Evolutionary conservation across 2,113 vertebrate genomes (phyloP).

Genomic region (Podarcis muralis): DNA sequence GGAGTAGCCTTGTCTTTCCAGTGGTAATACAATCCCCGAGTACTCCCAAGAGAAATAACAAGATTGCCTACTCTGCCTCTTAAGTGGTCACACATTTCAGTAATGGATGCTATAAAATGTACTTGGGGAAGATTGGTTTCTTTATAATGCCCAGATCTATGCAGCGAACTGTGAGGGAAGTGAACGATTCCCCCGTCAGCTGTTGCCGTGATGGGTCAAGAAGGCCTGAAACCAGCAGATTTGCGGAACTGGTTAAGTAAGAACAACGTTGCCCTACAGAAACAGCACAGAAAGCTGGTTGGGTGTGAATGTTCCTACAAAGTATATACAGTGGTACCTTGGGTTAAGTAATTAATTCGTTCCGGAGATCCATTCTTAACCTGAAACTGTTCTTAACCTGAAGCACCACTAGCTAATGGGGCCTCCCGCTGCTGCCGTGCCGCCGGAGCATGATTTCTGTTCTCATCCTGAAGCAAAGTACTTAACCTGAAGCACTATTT

Average conservation of each 20-base stretch:
- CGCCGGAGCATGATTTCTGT: too few relatives aligned
- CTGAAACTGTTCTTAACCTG: too few relatives aligned
- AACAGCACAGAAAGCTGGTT: neutral
- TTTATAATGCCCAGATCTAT: neutral
- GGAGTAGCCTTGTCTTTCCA: neutral
- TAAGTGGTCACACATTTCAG: conserved; percentile 5
- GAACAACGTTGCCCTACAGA: neutral
- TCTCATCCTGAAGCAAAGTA: too few relatives aligned
- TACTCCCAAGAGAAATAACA: neutral
- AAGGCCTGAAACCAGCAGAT: neutral
- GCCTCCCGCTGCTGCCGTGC: too few relatives aligned
- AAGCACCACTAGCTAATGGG: too few relatives aligned
- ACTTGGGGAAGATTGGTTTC: conserved; percentile 12
- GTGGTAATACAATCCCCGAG: neutral
- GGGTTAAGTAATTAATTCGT: too few relatives aligned
- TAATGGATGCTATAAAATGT: conserved; percentile 29
- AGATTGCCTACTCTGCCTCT: neutral
- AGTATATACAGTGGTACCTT: too few relatives aligned
- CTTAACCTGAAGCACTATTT: too few relatives aligned
- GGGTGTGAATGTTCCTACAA: neutral
- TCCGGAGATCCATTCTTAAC: too few relatives aligned
- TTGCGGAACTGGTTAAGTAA: neutral
- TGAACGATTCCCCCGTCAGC: neutral
- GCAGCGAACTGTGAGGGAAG: neutral
- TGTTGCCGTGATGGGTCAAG: neutral